Base-by-base conservation (phyloP, 2,113 vertebrate genomes). In the Oncorhynchus nerka region DNA sequence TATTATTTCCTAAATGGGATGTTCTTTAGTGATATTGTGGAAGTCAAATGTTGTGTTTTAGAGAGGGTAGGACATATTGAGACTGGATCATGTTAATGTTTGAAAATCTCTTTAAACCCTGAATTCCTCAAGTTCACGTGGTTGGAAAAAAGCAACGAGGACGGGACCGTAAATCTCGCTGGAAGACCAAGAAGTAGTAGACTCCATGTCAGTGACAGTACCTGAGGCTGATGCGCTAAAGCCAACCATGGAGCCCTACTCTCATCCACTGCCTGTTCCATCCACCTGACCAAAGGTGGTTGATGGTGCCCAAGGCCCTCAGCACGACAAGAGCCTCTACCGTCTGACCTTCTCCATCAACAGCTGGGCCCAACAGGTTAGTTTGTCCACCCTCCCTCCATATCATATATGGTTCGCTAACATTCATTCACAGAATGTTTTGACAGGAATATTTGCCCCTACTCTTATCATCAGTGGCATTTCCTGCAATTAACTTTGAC, bases 301-400 rank as follows among this genome's bases (percentile, higher is more conserved):
- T 0, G 94, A 95, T n/a, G 39, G 94, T 97, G 61, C 95, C 96
- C 1, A 95, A 91, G 57, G 91, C 92, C 1, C 93, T 0, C 98
- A 99, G 93, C 98, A 99, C 93, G 99, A 99, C 89, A 99, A 99
- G 92, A 99, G 97, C 81, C 95, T 99, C 57, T 99, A 99, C 89
- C 94, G 97, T 1, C 86, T 99, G 92, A 97, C 98, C 1, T 97
- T 99, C 48, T 99, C 99, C 79, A 88, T 93, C 7, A 94, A 94
- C 92, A 97, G 98, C 94, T 94, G 91, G 70, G 97, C 94, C 0
- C 96, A 98, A 86, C 94, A 93, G 94, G 97, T 98, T 75, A 94
- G 93, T 85, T 28, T 26, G 15, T 59, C 66, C 49, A 34, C n/a
- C 24, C 75, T 49, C 8, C 67, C 39, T 28, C 26, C 7, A 16